Evolutionary conservation across 2,113 vertebrate genomes (phyloP).

Genomic region (Labeo catla): DNA sequence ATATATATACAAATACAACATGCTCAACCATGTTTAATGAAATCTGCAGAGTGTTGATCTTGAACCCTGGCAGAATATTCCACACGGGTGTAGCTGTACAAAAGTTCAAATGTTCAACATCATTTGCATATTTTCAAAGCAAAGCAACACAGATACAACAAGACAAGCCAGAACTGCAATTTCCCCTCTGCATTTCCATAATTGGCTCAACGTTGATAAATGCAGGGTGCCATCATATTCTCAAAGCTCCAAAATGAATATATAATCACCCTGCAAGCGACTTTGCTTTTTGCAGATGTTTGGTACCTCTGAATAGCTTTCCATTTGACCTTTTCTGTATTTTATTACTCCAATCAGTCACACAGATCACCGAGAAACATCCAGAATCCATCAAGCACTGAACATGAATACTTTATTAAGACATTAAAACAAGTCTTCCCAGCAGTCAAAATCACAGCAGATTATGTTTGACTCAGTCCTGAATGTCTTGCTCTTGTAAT

Average conservation of each 20-base stretch:
- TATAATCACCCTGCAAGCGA: slow-evolving; percentile 6
- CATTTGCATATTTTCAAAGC: slow-evolving; percentile 20
- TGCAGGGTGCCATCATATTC: slow-evolving; percentile 18
- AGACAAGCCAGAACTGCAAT: slow-evolving; percentile 29
- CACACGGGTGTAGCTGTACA: not conserved
- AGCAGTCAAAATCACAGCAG: slow-evolving; percentile 66
- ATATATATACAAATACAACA: no score
- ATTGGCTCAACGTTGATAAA: slow-evolving; percentile 28
- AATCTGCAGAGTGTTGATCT: slow-evolving; percentile 5
- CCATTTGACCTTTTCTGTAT: slow-evolving; percentile 54
- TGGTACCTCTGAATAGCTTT: slow-evolving; percentile 55
- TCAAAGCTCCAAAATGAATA: slow-evolving; percentile 20
- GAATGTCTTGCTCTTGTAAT: slow-evolving; percentile 63
- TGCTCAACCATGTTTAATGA: not conserved
- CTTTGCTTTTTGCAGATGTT: slow-evolving; percentile 42
- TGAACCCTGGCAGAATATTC: not conserved
- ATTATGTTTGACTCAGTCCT: slow-evolving; percentile 59
- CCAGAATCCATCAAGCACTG: slow-evolving; percentile 65
- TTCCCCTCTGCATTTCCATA: slow-evolving; percentile 22
- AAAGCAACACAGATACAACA: not conserved
- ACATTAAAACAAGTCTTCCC: slow-evolving; percentile 73
- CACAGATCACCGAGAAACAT: slow-evolving; percentile 63
- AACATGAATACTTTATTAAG: slow-evolving; percentile 76
- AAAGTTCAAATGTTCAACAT: slow-evolving; percentile 17
- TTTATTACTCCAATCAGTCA: slow-evolving; percentile 68